A percentile compares a stretch with the other conserved stretches of the same genome.
Conservation (phyloP, 2,888 invertebrate species). For the Cephus sareptanus region DNA sequence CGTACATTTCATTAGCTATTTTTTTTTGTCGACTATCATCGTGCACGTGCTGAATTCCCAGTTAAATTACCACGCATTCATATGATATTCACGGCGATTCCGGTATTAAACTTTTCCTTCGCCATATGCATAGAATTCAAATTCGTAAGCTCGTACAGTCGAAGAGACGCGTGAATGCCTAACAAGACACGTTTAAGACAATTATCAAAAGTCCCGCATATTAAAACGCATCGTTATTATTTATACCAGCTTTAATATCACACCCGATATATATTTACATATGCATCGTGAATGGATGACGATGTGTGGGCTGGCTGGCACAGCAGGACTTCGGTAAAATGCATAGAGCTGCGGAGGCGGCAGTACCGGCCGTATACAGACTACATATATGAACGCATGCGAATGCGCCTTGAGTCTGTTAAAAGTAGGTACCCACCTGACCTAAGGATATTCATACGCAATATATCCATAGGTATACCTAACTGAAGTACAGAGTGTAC, state of each 20-base stretch:
- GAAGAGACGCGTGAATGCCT: background rate
- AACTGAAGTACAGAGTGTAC: background rate
- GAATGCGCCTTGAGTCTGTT: too few relatives aligned
- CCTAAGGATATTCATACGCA: background rate
- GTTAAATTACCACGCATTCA: background rate
- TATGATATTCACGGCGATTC: background rate
- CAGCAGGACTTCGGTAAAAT: conserved; percentile 2
- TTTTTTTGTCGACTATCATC: background rate
- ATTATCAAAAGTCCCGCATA: background rate
- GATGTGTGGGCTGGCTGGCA: background rate
- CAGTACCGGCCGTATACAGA: background rate
- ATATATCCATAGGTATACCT: background rate
- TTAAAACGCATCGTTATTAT: background rate
- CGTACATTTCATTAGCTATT: background rate
- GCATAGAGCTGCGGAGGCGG: background rate
- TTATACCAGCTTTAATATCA: background rate
- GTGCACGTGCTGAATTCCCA: background rate
- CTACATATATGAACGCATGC: background rate
- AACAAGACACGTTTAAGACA: background rate
- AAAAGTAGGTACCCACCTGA: background rate
- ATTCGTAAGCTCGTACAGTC: background rate
- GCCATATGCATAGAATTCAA: background rate
- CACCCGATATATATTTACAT: background rate
- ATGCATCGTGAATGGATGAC: background rate
- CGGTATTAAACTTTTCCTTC: background rate